Base-by-base conservation (phyloP, 2,888 invertebrate species). In the Ichneumon xanthorius region DNA sequence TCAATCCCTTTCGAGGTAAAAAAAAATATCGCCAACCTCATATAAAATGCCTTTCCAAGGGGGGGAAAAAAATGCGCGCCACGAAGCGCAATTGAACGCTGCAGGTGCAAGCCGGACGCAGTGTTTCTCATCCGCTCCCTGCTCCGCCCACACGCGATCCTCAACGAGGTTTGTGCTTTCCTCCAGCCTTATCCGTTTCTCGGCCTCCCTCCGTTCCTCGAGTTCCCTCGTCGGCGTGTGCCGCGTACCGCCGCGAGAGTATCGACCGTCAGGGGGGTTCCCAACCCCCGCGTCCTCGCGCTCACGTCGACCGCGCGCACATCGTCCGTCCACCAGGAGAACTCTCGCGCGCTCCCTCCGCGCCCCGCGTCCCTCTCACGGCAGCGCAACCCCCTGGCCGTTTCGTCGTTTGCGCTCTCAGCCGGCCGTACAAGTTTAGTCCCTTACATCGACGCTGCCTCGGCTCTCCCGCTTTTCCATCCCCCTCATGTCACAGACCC, bases 241-340 rank as follows among this genome's bases (percentile, higher is more conserved):
- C 73, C 75, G 85, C 75, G 83, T 85, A 82, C 83, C 81, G 80
- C 71, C 67, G 80, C 85, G 85, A 84, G 87, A 88, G 88, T 89
- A 89, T 89, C 89, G 89, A 89, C 89, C 89, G 89, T 87, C 65
- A 19, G 67, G 68, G 68, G 68, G 80, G 58, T 55, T 77, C 61
- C 73, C 73, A 76, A 72, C 80, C 77, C 68, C 79, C 73, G 70
- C 80, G 67, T 71, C 81, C 84, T 85, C 76, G 61, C 80, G 11
- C 65, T 79, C 50, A 67, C 85, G 79, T 76, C 81, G 78, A 79
- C 75, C 85, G 67, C 53, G 63, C 73, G 73, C 79, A 55, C 53
- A 45, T 33, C 37, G 53, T 79, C 4, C 50, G 50, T 71, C 71
- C 63, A 53, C 70, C 71, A 63, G 71, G 63, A 61, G 55, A 33